A percentile compares a stretch with the other conserved stretches of the same genome.
These are phyloP conservation scores for Nomada hirtipes DNA, from an alignment of 2,888 invertebrate species.

Conservation along the genomic window DNA sequence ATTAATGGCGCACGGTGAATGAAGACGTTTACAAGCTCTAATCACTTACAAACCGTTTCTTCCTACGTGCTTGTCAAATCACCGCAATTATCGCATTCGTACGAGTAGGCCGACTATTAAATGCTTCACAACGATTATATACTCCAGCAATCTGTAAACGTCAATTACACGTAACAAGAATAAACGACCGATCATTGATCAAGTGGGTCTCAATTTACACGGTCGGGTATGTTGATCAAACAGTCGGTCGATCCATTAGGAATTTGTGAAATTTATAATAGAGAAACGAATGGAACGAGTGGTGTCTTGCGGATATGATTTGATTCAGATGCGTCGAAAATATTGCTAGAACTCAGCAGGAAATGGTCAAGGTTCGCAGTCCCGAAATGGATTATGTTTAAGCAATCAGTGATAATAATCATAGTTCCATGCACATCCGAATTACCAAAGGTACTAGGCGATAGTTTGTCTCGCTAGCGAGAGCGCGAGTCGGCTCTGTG, in stretches of 20 bases:
- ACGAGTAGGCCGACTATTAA: neutral
- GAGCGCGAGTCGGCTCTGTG: constrained; percentile 47
- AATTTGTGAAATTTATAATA: neutral
- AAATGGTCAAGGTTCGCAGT: constrained; percentile 5
- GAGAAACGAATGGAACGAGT: neutral
- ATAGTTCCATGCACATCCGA: constrained; percentile 83
- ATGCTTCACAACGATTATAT: constrained; percentile 17
- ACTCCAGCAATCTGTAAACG: constrained; percentile 17
- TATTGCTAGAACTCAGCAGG: constrained; percentile 18
- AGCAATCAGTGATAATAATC: constrained; percentile 81
- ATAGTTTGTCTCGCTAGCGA: constrained; percentile 63
- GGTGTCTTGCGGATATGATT: neutral
- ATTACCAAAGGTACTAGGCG: constrained; percentile 80
- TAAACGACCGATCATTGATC: constrained; percentile 38
- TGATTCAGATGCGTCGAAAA: neutral
- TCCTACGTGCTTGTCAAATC: constrained; percentile 15
- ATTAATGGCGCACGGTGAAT: constrained; percentile 12
- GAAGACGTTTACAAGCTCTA: constrained; percentile 18
- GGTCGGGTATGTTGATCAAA: neutral
- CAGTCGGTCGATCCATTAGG: constrained; percentile 18
- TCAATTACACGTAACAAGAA: constrained; percentile 39
- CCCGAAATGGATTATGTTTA: constrained; percentile 66
- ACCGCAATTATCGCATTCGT: constrained; percentile 12
- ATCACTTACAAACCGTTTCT: neutral
- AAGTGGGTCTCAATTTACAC: constrained; percentile 21